Evolutionary conservation across 2,113 vertebrate species (phyloP).

Genomic region (Peromyscus maniculatus): DNA sequence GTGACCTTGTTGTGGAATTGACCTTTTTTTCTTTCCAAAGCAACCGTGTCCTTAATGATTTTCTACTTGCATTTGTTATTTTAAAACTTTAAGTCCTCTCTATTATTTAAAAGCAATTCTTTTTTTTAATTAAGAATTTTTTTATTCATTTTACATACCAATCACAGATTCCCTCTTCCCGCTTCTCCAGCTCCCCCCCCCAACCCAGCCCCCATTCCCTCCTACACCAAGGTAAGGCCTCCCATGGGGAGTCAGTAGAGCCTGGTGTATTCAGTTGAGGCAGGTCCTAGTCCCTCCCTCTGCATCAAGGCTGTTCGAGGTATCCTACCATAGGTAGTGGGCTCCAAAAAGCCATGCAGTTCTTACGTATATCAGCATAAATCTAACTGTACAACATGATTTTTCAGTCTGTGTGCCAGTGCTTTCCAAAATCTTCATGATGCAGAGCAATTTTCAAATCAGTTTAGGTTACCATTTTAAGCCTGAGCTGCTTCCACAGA

Average conservation of each 20-base stretch:
- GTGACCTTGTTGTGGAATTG: not conserved
- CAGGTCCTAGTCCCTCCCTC: too few species aligned
- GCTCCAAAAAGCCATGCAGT: not conserved
- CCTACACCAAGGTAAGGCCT: too few species aligned
- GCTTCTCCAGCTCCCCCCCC: too few species aligned
- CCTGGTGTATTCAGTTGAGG: too few species aligned
- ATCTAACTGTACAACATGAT: not conserved
- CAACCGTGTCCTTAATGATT: not conserved
- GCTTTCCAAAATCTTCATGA: not conserved
- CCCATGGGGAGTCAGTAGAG: too few species aligned
- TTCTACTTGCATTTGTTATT: conserved; percentile 13
- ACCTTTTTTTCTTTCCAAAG: not conserved
- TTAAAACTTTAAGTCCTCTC: not conserved
- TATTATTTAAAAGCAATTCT: conserved; percentile 10
- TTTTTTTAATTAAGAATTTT: not conserved
- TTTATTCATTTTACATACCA: too few species aligned
- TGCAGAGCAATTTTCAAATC: not conserved
- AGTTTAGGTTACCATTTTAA: conserved; percentile 2
- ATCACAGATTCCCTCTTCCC: too few species aligned
- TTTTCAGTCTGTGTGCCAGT: not conserved
- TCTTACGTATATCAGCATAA: not conserved
- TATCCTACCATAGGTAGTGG: too few species aligned
- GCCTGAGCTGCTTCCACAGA: not conserved
- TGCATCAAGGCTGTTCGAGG: too few species aligned
- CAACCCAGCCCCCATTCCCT: too few species aligned